Percentiles rank a stretch among this genome's conserved stretches.
Conservation (phyloP, 2,797 vertebrate genomes). For the Gymnothorax javanicus region DNA sequence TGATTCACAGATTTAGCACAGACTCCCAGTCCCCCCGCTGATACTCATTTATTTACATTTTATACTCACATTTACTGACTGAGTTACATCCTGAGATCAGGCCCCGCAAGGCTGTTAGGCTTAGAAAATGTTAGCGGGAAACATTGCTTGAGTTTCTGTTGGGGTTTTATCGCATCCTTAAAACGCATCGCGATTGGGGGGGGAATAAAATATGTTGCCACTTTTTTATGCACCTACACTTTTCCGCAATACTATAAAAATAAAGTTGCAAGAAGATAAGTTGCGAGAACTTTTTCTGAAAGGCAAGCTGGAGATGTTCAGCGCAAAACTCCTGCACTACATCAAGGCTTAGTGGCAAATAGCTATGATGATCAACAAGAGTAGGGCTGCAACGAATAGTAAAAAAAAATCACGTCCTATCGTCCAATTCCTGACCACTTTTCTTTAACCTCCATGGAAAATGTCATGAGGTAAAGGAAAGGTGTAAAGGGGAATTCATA, state of each 20-base stretch:
- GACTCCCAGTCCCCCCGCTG: neutral
- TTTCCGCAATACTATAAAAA: neutral
- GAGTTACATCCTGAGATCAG: neutral
- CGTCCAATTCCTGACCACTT: too few relatives aligned
- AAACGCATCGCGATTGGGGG: neutral
- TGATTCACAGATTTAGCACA: neutral
- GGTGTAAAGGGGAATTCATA: too few relatives aligned
- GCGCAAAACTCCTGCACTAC: neutral
- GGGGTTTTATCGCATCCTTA: neutral
- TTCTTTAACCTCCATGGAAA: too few relatives aligned
- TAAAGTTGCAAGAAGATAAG: neutral
- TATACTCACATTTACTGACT: neutral
- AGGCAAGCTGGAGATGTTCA: neutral
- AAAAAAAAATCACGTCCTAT: too few relatives aligned
- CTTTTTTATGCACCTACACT: neutral
- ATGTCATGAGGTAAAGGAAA: too few relatives aligned
- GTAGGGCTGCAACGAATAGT: too few relatives aligned
- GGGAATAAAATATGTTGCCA: neutral
- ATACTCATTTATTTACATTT: neutral
- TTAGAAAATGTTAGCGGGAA: neutral
- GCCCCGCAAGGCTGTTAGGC: neutral
- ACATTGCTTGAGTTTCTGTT: neutral
- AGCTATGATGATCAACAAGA: neutral
- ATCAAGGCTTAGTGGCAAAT: neutral
- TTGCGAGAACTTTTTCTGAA: neutral